Percentiles rank a stretch among this genome's conserved stretches.
Conservation (phyloP, 1,140 invertebrate species). For the Drosophila insularis region DNA sequence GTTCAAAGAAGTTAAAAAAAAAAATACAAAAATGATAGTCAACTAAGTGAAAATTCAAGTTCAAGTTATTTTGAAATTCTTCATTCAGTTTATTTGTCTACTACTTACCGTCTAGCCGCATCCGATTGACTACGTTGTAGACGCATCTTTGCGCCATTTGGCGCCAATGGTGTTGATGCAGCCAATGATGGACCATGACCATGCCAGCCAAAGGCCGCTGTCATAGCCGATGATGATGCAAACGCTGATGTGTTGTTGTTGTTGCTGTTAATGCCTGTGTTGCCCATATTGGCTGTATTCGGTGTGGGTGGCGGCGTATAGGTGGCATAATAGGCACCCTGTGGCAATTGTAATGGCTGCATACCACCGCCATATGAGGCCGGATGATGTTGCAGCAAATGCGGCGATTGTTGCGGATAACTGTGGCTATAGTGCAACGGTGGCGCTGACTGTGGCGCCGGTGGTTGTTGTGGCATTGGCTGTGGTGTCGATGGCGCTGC, state of each 20-base stretch:
- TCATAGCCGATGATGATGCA: neutral
- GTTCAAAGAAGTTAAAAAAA: too few species aligned
- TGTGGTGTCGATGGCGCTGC: conserved; percentile 67
- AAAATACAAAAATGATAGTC: too few species aligned
- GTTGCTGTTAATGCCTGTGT: conserved; percentile 34
- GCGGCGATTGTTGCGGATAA: conserved; percentile 64
- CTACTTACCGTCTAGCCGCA: conserved; percentile 77
- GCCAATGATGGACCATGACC: conserved; percentile 45
- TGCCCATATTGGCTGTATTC: conserved; percentile 60
- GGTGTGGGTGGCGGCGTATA: conserved; percentile 79
- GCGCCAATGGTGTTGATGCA: conserved; percentile 57
- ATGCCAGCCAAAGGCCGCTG: conserved; percentile 52
- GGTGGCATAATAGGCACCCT: conserved; percentile 61
- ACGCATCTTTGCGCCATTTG: conserved; percentile 67
- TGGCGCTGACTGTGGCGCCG: conserved; percentile 73
- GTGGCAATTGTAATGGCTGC: conserved; percentile 24
- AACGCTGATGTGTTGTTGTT: conserved; percentile 27
- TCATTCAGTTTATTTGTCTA: too few species aligned
- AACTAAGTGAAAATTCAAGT: too few species aligned
- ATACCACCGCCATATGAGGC: conserved; percentile 37
- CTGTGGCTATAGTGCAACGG: conserved; percentile 73
- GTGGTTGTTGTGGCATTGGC: conserved; percentile 62
- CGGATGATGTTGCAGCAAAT: conserved; percentile 60
- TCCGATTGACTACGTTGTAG: conserved; percentile 77
- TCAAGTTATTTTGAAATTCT: too few species aligned